These are phyloP conservation scores for Synergus laeviventris DNA, from an alignment of 2,888 invertebrate species.

Conservation along the genomic window DNA sequence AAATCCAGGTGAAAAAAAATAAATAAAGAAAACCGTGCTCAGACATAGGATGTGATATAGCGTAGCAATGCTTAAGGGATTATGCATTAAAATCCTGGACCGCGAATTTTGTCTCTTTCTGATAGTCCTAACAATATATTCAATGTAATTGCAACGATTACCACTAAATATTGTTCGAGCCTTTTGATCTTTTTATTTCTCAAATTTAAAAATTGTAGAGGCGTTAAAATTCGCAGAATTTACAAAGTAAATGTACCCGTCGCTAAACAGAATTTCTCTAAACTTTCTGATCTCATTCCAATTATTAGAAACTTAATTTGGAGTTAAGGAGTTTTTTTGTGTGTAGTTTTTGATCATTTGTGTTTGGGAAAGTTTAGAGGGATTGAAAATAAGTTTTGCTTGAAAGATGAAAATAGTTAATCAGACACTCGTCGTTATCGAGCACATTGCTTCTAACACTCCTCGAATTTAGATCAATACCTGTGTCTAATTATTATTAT, in stretches of 20 bases:
- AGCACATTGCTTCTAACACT: constrained; percentile 7
- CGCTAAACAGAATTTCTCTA: constrained; percentile 38
- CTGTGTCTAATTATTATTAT: constrained; percentile 38
- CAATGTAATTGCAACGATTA: constrained; percentile 16
- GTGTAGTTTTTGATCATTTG: background rate
- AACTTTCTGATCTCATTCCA: constrained; percentile 21
- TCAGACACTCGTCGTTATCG: background rate
- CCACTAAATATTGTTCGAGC: constrained; percentile 8
- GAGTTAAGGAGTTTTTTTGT: background rate
- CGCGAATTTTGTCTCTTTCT: constrained; percentile 50
- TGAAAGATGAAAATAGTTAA: constrained; percentile 3
- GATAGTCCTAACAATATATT: constrained; percentile 3
- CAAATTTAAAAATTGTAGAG: constrained; percentile 4
- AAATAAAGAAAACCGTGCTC: constrained; percentile 63
- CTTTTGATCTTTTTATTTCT: constrained; percentile 10
- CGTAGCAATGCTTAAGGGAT: constrained; percentile 69
- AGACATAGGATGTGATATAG: constrained; percentile 74
- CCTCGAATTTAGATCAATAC: constrained; percentile 29
- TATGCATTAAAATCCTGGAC: constrained; percentile 65
- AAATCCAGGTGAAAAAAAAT: constrained; percentile 45
- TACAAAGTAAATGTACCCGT: constrained; percentile 38
- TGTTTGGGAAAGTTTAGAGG: constrained; percentile 12
- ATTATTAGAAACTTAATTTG: constrained; percentile 22
- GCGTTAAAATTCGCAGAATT: constrained; percentile 39
- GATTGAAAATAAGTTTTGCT: background rate